Evolutionary conservation across 1,140 invertebrate genomes (phyloP).

Genomic region (Drosophila sulfurigaster): DNA sequence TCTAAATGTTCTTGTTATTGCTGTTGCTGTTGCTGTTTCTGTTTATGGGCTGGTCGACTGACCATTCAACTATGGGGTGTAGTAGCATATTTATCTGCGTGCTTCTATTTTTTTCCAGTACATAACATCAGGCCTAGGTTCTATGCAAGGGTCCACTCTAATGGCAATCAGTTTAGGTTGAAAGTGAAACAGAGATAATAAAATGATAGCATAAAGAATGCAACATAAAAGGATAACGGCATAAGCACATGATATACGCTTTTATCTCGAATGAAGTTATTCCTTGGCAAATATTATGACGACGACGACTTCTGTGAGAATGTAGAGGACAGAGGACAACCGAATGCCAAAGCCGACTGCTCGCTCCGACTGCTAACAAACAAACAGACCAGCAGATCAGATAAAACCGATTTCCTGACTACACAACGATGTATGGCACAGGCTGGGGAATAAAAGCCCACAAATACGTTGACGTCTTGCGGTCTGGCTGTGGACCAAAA

Average conservation of each 20-base stretch:
- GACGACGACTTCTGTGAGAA: conserved; percentile 25
- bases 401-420: conserved; percentile 60
- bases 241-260: conserved; percentile 43
- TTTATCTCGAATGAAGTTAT: conserved; percentile 54
- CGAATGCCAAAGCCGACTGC: background rate
- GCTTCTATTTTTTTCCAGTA: conserved; percentile 40
- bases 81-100: conserved; percentile 18
- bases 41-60: conserved; percentile 14
- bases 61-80: conserved; percentile 11
- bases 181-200: conserved; percentile 46
- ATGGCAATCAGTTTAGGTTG: conserved; percentile 44
- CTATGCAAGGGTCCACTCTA: conserved; percentile 24
- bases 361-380: conserved; percentile 10
- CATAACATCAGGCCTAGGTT: conserved; percentile 41
- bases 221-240: conserved; percentile 59
- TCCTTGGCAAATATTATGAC: conserved; percentile 18
- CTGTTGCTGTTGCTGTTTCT: background rate
- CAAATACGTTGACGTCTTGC: conserved; percentile 36
- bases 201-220: conserved; percentile 55
- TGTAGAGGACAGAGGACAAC: conserved; percentile 9
- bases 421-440: conserved; percentile 12
- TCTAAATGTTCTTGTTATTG: background rate
- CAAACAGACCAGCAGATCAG: conserved; percentile 31
- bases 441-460: conserved; percentile 31
- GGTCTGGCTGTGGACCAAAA: conserved; percentile 18